phyloP scores from a whole-genome alignment of 23 tunicate genomes.

The Halocynthia roretzi region DNA sequence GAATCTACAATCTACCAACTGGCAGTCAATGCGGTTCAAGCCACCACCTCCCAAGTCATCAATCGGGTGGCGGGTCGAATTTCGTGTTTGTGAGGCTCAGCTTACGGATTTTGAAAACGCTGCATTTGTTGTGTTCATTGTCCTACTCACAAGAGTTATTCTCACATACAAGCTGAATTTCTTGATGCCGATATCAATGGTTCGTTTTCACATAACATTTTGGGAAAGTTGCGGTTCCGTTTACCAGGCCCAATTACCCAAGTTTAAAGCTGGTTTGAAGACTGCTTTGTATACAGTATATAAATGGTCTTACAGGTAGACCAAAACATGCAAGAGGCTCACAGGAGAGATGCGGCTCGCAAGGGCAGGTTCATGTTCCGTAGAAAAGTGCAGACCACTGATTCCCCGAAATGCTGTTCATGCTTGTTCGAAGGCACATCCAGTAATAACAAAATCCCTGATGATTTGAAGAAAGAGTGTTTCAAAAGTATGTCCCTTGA shows the following conservation, averaged over 20 bases:
- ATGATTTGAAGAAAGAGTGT: neutral
- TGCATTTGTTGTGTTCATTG: slow-evolving; percentile 87
- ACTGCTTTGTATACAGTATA: neutral
- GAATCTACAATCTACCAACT: slow-evolving; percentile 94
- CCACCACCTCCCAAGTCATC: slow-evolving; percentile 93
- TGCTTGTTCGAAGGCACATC: slow-evolving; percentile 27
- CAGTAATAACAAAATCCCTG: neutral
- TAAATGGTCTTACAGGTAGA: slow-evolving; percentile 59
- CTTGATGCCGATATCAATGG: slow-evolving; percentile 79
- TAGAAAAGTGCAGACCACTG: slow-evolving; percentile 54
- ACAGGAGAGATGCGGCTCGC: slow-evolving; percentile 72
- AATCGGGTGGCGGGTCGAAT: slow-evolving; percentile 94
- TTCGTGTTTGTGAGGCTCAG: slow-evolving; percentile 86
- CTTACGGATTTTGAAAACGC: slow-evolving; percentile 93
- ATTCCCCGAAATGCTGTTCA: slow-evolving; percentile 71
- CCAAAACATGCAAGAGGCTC: slow-evolving; percentile 77
- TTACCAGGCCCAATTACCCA: neutral
- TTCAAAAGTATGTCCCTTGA: slow-evolving; percentile 73
- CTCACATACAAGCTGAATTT: slow-evolving; percentile 88
- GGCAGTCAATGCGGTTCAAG: slow-evolving; percentile 97
- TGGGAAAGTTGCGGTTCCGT: neutral
- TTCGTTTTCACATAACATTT: slow-evolving; percentile 14
- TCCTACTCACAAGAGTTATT: slow-evolving; percentile 80
- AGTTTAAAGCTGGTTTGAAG: neutral
- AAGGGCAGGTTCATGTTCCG: slow-evolving; percentile 80